These are phyloP conservation scores for Epistrophella euchroma DNA, from an alignment of 2,888 invertebrate species.

Conservation along the genomic window DNA sequence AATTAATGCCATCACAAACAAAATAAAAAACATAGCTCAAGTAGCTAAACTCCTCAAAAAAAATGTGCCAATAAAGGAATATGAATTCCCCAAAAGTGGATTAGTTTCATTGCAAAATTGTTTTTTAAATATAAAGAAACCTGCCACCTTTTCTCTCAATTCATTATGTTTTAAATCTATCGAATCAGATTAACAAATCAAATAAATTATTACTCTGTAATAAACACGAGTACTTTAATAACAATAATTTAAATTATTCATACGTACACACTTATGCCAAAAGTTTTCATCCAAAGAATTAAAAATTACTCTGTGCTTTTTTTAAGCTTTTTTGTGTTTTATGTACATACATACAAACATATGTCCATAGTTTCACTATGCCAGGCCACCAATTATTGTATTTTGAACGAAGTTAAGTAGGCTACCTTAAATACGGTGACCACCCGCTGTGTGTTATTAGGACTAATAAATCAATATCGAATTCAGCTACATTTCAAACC, in stretches of 20 bases:
- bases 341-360: not conserved
- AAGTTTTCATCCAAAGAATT: not conserved
- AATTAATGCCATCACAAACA: no score
- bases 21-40: no score
- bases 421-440: not conserved
- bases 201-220: not conserved
- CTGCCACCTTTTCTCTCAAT: not conserved
- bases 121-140: not conserved
- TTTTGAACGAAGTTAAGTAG: not conserved
- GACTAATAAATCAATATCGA: no score
- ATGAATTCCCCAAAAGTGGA: no score
- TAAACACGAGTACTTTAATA: not conserved
- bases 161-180: not conserved
- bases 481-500: no score
- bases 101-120: no score
- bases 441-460: not conserved
- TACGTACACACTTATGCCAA: not conserved
- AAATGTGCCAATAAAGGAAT: no score
- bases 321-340: not conserved
- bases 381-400: not conserved
- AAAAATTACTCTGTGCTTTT: conserved; percentile 1
- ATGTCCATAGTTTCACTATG: not conserved
- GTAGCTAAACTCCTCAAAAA: no score
- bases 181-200: not conserved
- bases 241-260: not conserved